Evolutionary conservation across 2,113 vertebrate species (phyloP), one percentile per base, ranked within the genome.

Genomic region (Heteronetta atricapilla): DNA sequence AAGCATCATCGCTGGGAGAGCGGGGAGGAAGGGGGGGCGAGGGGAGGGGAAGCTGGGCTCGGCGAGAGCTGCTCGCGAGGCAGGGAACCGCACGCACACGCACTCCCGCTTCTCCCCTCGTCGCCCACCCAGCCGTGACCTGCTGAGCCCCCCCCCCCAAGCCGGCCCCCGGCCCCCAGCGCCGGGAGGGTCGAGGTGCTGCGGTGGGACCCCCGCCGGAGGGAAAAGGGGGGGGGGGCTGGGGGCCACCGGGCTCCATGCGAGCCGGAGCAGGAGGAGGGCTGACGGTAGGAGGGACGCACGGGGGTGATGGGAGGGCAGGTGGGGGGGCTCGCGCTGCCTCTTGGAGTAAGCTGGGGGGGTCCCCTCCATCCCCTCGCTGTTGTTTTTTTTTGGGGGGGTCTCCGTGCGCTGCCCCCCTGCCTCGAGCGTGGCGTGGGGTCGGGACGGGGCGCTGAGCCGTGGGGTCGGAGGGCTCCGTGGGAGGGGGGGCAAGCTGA

Each of bases 41-140:
- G 89, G 91, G 95, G 94, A 81, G 93, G 95, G 90, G 92, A 93
- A 90, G 95, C 86, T 85, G 80, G 10, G 89, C 81, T 82, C 50
- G 5, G 67, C 68, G 34, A 76, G 81, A 82, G 77, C 72, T 3
- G 80, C 93, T 25, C 62, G 46, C 62, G 80, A 62, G 83, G 42
- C 92, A 38, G 82, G 74, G 92, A 55, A 68, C 66, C 75, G 33
- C 89, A 9, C 11, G 62, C 60, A 18, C 68, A 18, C 76, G 48
- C 73, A 44, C 59, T 90, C 80, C 69, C 33, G 82, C 90, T 85
- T 88, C 79, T 76, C 79, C 55, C 29, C 67, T 8, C 68, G 13
- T 13, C 80, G 1, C 46, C 89, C 9, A 4, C 44, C 26, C 17
- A 11, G 8, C 40, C 68, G 31, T 22, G 59, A 20, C 46, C 20